Evolutionary conservation across 2,888 invertebrate species (phyloP), one percentile per base, ranked within the genome.

Genomic region (Eutolmus rufibarbis): DNA sequence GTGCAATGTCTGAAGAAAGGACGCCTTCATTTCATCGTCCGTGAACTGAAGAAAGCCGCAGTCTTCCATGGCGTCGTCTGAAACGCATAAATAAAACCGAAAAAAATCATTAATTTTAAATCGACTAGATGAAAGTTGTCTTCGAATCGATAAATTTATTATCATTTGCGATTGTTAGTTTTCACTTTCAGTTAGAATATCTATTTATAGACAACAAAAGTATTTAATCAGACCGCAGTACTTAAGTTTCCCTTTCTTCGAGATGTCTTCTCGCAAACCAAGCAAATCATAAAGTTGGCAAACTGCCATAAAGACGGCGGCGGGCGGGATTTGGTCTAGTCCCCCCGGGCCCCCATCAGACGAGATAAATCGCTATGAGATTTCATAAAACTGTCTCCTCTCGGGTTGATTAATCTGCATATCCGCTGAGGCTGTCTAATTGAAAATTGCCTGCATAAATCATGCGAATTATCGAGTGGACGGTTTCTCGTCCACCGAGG

Each of bases 1-100:
- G 93, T 96, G 96, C 89, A 97, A 94, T 56, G 95, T 94, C 86
- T 93, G 92, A 89, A 97, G 94, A 89, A 95, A 95, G 89, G 94
- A 93, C 89, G 94, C 93, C 89, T 95, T 95, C 91, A 95, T 94
- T 77, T 91, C 93, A 66, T 93, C 94, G 91, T 95, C 95, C 87
- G 91, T 91, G 91, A 94, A 94, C 89, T 94, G 93, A 90, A 95
- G 92, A 87, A 91, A 90, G 37, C 89, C 89, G 81, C 88, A 88
- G 87, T 90, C 91, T 92, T 92, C 89, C 90, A 89, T 88, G 43
- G 89, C 89, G 77, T 90, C 90, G 88, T 90, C 89, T 89, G 85
- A 12, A 88, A 89, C 12, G 43, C 23, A 16, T 46, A 87, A 57
- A 86, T 57, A 86, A 77, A 86, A 87, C 16, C 5, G 37, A 40